A percentile compares a stretch with the other conserved stretches of the same genome.
Evolutionary conservation across 2,888 invertebrate species (phyloP).

Genomic region (Melanostoma mellinum): DNA sequence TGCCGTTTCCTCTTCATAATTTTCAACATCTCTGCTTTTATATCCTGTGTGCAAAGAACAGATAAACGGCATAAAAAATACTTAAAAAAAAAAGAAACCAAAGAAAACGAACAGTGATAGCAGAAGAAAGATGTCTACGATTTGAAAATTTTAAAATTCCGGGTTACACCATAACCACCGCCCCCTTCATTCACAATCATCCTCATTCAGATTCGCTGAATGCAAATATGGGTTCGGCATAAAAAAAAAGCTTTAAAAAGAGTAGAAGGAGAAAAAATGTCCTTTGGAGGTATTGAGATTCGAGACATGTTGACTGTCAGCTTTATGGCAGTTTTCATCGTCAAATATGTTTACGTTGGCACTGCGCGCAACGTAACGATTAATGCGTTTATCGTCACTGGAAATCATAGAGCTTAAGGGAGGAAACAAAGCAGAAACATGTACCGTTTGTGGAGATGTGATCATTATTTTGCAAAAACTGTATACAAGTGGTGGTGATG

Average conservation of each 20-base stretch:
- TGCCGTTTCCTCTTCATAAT: slow-evolving; percentile 69
- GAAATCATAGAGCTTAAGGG: slow-evolving; percentile 5
- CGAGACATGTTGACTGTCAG: slow-evolving; percentile 69
- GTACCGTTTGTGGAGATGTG: slow-evolving; percentile 37
- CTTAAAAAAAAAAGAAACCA: neutral
- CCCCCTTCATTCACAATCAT: neutral
- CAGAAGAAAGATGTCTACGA: slow-evolving; percentile 48
- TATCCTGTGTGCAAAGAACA: slow-evolving; percentile 28
- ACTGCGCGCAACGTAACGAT: slow-evolving; percentile 49
- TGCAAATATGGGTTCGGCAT: neutral
- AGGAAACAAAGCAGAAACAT: neutral
- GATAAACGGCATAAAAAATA: slow-evolving; percentile 40
- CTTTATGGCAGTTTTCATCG: slow-evolving; percentile 62
- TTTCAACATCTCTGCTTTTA: slow-evolving; percentile 37
- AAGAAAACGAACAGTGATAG: slow-evolving; percentile 43
- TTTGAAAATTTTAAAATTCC: slow-evolving; percentile 44
- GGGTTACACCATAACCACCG: neutral
- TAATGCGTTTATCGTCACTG: slow-evolving; percentile 63
- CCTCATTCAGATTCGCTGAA: slow-evolving; percentile 1
- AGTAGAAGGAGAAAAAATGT: slow-evolving; percentile 9
- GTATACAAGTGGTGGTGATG: slow-evolving; percentile 30
- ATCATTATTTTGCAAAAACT: slow-evolving; percentile 63
- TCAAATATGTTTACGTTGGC: slow-evolving; percentile 32
- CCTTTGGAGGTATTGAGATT: slow-evolving; percentile 52
- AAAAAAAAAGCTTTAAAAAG: neutral